phyloP scores from a whole-genome alignment of 2,888 invertebrate species.

The Plemyria rubiginata region DNA sequence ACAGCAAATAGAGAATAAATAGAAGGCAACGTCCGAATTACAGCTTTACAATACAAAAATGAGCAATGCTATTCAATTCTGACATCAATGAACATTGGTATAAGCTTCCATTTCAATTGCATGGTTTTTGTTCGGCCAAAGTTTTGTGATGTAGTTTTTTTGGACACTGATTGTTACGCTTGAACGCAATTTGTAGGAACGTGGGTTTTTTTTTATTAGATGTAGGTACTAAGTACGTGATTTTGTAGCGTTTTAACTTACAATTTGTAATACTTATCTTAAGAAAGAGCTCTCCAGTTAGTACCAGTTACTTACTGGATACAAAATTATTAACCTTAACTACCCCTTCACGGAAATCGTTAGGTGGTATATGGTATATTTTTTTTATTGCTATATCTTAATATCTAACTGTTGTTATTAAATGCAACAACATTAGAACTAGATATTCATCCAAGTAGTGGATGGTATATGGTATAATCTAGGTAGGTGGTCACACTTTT shows the following conservation, averaged over 20 bases:
- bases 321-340: no score
- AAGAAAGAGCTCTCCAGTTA: no score
- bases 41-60: not conserved
- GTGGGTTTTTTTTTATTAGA: slow-evolving; percentile 5
- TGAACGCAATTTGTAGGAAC: not conserved
- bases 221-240: slow-evolving; percentile 10
- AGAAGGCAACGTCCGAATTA: slow-evolving; percentile 26
- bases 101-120: slow-evolving; percentile 5
- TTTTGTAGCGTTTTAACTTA: not conserved
- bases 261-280: no score
- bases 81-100: not conserved
- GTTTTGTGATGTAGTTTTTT: slow-evolving; percentile 28
- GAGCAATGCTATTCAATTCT: slow-evolving; percentile 11
- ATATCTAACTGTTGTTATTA: no score
- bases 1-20: slow-evolving; percentile 48
- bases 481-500: no score
- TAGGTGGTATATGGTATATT: no score
- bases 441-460: no score
- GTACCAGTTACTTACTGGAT: no score
- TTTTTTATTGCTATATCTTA: no score
- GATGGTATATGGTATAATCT: no score
- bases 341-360: no score
- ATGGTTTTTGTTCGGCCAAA: slow-evolving; percentile 10
- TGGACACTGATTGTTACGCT: slow-evolving; percentile 2
- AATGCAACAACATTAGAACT: no score